Base-by-base conservation (phyloP, 2,888 invertebrate species). In the Amphipyra tragopoginis region DNA sequence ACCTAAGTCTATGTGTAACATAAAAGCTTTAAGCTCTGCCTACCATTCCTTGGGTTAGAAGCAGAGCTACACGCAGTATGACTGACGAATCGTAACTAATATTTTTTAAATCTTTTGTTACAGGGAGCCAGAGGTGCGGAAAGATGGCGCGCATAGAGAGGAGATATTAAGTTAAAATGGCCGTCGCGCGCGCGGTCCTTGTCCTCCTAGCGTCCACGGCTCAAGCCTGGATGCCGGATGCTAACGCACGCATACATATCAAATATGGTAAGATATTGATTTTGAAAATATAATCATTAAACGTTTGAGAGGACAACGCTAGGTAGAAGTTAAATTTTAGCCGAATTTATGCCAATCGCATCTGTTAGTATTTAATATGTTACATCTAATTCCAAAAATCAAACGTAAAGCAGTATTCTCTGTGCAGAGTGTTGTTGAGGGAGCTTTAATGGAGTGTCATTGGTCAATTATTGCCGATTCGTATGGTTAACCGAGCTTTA, bases 151-250 rank as follows among this genome's bases (percentile, higher is more conserved):
- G 83, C 79, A 82, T 90, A 87, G 88, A 88, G 78, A 91, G 88
- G 86, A 86, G 86, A 85, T 82, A 88, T 79, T 91, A 88, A 92
- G 80, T 74, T 86, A 93, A 90, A 72, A 95, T 94, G 94, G 94
- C 91, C 90, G 92, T 91, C 87, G 90, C 88, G 76, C 90, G 92
- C 95, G 86, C 97, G 90, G 93, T 95, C 86, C 86, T 95, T 80
- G 88, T 96, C 80, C 90, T 95, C 81, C 90, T 96, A 82, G 94
- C 93, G 76, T 93, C 93, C 87, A 94, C 95, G 87, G 95, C 95
- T 81, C 95, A 95, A 86, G 96, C 96, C 81, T 97, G 97, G 97
- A 96, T 96, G 89, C 97, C 97, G 81, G 97, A 97, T 91, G 95
- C 96, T 73, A 95, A 95, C 85, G 96, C 97, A 78, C 96, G 96